phyloP scores from a whole-genome alignment of 1,140 invertebrate genomes.

The Megathymus violae region DNA sequence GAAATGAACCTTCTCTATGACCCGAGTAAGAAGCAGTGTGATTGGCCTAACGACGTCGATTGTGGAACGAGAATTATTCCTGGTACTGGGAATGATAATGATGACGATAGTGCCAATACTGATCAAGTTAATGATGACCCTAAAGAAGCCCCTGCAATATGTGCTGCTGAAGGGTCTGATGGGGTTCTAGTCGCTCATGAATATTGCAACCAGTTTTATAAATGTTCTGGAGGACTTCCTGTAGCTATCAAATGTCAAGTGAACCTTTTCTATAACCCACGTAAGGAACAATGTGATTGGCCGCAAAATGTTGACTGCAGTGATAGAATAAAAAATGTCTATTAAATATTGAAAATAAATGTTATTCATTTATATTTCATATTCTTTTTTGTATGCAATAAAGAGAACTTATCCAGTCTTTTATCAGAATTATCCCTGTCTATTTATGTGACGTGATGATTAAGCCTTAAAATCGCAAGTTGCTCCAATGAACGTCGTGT shows the following conservation, averaged over 20 bases:
- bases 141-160: slow-evolving; percentile 45
- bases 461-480: too few relatives aligned
- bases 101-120: slow-evolving; percentile 14
- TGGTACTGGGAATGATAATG: slow-evolving; percentile 17
- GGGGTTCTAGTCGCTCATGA: slow-evolving; percentile 44
- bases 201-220: slow-evolving; percentile 57
- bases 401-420: too few relatives aligned
- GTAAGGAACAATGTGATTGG: slow-evolving; percentile 52
- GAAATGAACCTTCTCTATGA: slow-evolving; percentile 82
- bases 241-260: slow-evolving; percentile 35
- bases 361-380: too few relatives aligned
- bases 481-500: too few relatives aligned
- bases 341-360: too few relatives aligned
- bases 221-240: slow-evolving; percentile 42
- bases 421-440: too few relatives aligned
- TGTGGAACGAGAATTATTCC: slow-evolving; percentile 45
- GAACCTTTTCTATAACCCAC: slow-evolving; percentile 46
- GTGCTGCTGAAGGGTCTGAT: slow-evolving; percentile 40
- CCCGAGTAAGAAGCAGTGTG: slow-evolving; percentile 82
- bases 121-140: slow-evolving; percentile 37
- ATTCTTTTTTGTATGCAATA: too few relatives aligned
- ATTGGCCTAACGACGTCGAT: slow-evolving; percentile 84
- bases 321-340: slow-evolving; percentile 37
- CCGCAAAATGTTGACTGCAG: slow-evolving; percentile 79
- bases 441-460: too few relatives aligned